Evolutionary conservation across 1,140 invertebrate species (phyloP).

Genomic region (Centruroides sculpturatus): DNA sequence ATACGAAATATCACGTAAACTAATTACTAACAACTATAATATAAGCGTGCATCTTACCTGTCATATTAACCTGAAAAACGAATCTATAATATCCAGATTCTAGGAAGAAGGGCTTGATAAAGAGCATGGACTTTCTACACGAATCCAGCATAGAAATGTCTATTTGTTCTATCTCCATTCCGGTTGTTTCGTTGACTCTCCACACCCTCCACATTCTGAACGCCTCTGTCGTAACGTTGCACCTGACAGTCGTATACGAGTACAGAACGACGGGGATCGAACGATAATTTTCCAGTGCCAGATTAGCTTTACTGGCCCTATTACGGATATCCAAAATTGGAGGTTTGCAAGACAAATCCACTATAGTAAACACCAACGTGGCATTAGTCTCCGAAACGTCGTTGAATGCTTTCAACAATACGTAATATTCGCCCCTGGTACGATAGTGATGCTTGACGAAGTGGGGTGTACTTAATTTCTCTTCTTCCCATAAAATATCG

Average conservation of each 20-base stretch:
- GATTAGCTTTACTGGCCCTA: constrained; percentile 6
- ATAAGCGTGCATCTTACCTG: constrained; percentile 5
- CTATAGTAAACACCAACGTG: constrained; percentile 19
- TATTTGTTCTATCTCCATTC: constrained; percentile 14
- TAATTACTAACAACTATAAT: too few relatives aligned
- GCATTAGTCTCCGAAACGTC: constrained; percentile 17
- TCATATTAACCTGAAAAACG: constrained; percentile 21
- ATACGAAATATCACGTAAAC: too few relatives aligned
- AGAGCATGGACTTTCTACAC: constrained; percentile 22
- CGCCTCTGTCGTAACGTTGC: constrained; percentile 17
- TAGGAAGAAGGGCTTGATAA: constrained; percentile 21
- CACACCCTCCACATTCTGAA: constrained; percentile 16
- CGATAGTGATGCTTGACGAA: constrained; percentile 21
- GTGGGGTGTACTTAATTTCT: constrained; percentile 11
- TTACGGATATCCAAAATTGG: constrained; percentile 25
- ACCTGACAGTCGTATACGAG: constrained; percentile 18
- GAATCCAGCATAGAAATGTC: constrained; percentile 22
- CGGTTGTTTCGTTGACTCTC: constrained; percentile 15
- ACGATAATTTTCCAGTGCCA: constrained; percentile 11
- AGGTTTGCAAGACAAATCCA: constrained; percentile 23
- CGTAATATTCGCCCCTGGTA: constrained; percentile 20
- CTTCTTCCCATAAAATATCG: constrained; percentile 13
- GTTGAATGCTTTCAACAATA: constrained; percentile 24
- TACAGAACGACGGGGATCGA: constrained; percentile 21
- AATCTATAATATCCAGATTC: constrained; percentile 21